These are phyloP conservation scores for Artibeus jamaicensis DNA, from an alignment of 2,797 vertebrate genomes.

Conservation along the genomic window DNA sequence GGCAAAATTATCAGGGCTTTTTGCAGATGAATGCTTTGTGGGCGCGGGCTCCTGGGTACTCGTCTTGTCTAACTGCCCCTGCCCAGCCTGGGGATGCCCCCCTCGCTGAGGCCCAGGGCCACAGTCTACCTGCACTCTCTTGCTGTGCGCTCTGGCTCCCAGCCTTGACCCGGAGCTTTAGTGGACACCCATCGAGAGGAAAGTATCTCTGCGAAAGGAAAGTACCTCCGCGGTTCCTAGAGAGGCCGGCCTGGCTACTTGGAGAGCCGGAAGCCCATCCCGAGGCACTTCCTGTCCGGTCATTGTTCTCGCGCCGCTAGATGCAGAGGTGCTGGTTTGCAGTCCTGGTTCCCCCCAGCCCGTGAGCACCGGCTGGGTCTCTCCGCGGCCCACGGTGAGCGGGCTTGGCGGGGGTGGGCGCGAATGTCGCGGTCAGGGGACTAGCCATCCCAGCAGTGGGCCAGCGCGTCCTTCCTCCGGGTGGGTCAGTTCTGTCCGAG, in stretches of 20 bases:
- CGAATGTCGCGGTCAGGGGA: neutral
- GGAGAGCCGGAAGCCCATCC: conserved; percentile 58
- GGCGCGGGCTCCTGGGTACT: neutral
- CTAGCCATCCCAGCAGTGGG: neutral
- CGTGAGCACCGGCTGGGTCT: fast-evolving
- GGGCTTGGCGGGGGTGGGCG: neutral
- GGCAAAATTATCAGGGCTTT: neutral
- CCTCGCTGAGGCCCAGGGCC: neutral
- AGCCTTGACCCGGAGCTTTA: fast-evolving
- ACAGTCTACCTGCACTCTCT: too few relatives aligned
- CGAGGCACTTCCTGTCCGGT: conserved; percentile 70
- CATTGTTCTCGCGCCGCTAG: conserved; percentile 63
- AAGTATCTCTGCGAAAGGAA: conserved; percentile 55
- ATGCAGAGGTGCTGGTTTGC: fast-evolving
- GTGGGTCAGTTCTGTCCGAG: too few relatives aligned
- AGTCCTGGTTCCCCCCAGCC: fast-evolving
- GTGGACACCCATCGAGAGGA: conserved; percentile 48
- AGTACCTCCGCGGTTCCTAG: conserved; percentile 64
- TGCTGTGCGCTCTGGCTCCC: fast-evolving
- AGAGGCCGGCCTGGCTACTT: conserved; percentile 19
- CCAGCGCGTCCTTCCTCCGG: neutral
- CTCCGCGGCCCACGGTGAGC: neutral
- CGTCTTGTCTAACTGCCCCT: neutral
- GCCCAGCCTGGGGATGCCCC: neutral
- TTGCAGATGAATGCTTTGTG: neutral